Conservation (phyloP, 2,888 invertebrate genomes). For the Drosophila kambysellisi region DNA sequence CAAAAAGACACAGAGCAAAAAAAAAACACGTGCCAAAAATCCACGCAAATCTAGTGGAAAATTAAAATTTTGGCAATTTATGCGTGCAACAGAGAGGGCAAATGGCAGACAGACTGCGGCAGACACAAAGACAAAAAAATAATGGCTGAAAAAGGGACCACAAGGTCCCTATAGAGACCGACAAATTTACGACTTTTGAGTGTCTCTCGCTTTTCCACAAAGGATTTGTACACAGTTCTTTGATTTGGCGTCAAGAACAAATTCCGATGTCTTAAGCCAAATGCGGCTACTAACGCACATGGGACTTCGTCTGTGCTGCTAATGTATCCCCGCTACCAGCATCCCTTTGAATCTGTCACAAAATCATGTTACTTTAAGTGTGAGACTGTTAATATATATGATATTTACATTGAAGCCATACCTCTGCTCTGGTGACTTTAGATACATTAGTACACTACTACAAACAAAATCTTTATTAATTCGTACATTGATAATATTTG, state of each 20-base stretch:
- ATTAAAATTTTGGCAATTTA: constrained; percentile 61
- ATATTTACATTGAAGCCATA: constrained; percentile 3
- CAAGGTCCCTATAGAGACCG: not conserved
- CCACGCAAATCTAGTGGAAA: constrained; percentile 64
- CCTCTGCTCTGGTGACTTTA: not conserved
- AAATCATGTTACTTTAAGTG: constrained; percentile 3
- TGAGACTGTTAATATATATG: constrained; percentile 10
- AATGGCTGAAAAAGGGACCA: constrained; percentile 9
- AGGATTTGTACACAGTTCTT: constrained; percentile 33
- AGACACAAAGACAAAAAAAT: constrained; percentile 21
- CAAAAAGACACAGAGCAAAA: constrained; percentile 15
- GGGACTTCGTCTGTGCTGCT: not conserved
- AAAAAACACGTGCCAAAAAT: constrained; percentile 37
- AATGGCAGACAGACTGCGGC: constrained; percentile 1
- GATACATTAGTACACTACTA: not conserved
- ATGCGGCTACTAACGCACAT: constrained; percentile 25
- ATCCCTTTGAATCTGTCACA: constrained; percentile 3
- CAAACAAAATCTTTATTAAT: not conserved
- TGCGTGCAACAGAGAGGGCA: constrained; percentile 17
- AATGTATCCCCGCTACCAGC: not conserved
- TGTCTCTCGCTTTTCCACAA: constrained; percentile 24
- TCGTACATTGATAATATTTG: not conserved
- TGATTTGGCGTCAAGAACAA: constrained; percentile 19
- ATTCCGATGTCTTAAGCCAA: constrained; percentile 30
- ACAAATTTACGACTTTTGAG: constrained; percentile 43